phyloP scores from a whole-genome alignment of 2,797 vertebrate genomes.

The Pterois miles region DNA sequence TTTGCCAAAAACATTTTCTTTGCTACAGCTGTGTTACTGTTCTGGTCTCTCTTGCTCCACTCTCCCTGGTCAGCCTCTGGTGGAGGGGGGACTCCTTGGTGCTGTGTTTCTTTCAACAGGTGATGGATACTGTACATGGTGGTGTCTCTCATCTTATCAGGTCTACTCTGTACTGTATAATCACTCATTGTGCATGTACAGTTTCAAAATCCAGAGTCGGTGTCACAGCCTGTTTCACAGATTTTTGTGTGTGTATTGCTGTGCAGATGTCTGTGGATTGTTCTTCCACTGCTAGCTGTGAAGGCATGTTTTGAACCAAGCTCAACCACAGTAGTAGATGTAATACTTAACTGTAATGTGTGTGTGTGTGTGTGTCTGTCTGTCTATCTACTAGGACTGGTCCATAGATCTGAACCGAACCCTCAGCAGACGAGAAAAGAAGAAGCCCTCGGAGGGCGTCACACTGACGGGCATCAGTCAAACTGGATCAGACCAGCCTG shows the following conservation, averaged over 20 bases:
- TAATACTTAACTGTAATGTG: neutral
- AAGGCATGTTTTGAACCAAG: constrained; percentile 23
- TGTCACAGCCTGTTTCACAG: constrained; percentile 10
- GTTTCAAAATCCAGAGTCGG: constrained; percentile 19
- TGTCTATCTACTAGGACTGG: constrained; percentile 92
- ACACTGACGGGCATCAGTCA: constrained; percentile 94
- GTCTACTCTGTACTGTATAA: constrained; percentile 1
- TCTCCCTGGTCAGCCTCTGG: constrained; percentile 32
- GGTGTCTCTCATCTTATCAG: constrained; percentile 10
- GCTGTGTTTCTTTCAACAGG: constrained; percentile 43
- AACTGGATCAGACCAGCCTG: constrained; percentile 82
- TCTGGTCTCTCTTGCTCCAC: neutral
- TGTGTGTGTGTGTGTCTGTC: constrained; percentile 52
- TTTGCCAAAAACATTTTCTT: neutral
- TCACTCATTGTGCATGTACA: constrained; percentile 31
- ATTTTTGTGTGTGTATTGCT: constrained; percentile 41
- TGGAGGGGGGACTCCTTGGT: constrained; percentile 28
- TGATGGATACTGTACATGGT: constrained; percentile 44
- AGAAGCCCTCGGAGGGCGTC: constrained; percentile 91
- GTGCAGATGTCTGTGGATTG: constrained; percentile 27
- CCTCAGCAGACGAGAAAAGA: constrained; percentile 93
- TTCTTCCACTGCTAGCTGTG: neutral
- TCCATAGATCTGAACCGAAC: constrained; percentile 95
- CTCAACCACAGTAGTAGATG: neutral
- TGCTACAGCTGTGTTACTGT: neutral